Percentiles rank a stretch among this genome's conserved stretches.
Conservation (phyloP, 2,113 vertebrate species). For the Pachycephala philippinensis region DNA sequence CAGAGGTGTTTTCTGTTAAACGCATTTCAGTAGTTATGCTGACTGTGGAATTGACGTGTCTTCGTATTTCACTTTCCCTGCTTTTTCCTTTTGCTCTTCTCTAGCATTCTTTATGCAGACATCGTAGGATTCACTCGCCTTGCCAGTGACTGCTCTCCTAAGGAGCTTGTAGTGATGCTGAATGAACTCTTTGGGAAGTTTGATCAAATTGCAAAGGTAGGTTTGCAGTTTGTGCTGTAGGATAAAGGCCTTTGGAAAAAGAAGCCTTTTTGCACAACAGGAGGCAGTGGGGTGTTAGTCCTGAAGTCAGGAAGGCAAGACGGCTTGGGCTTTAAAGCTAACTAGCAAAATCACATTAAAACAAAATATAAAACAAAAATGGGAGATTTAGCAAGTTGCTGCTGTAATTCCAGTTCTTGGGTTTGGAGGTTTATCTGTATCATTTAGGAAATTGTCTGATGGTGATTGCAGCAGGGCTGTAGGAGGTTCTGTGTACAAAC, state of each 20-base stretch:
- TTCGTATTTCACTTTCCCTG: background rate
- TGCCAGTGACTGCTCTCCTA: conserved; percentile 97
- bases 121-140: conserved; percentile 95
- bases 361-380: background rate
- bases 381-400: background rate
- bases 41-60: rapidly evolving
- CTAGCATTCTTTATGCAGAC: conserved; percentile 95
- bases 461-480: background rate
- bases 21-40: background rate
- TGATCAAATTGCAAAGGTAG: conserved; percentile 98
- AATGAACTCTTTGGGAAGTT: conserved; percentile 98
- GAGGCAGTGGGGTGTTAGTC: background rate
- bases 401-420: background rate
- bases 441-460: background rate
- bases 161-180: conserved; percentile 94
- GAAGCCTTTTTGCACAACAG: background rate
- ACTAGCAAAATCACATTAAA: background rate
- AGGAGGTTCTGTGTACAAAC: background rate
- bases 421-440: background rate
- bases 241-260: background rate
- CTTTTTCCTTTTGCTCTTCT: background rate
- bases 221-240: background rate
- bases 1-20: background rate
- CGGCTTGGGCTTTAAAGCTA: background rate
- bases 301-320: background rate